phyloP scores from a whole-genome alignment of 2,113 vertebrate genomes.

The Myotis davidii region DNA sequence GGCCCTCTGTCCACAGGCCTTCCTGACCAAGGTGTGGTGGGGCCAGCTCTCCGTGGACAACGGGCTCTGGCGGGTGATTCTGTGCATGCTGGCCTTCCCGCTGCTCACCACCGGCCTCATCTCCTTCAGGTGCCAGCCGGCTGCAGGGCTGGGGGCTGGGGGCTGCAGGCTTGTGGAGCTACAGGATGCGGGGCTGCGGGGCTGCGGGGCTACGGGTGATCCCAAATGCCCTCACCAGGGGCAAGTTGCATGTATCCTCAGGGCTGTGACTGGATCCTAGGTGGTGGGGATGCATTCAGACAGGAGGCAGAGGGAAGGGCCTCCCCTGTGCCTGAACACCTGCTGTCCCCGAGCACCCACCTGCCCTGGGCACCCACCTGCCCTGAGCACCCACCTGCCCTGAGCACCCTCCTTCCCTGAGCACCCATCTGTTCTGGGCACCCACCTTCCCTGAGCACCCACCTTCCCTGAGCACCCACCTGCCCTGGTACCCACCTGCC shows the following conservation, averaged over 20 bases:
- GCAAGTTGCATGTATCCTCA: background rate
- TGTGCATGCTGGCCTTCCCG: slow-evolving; percentile 91
- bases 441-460: background rate
- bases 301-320: background rate
- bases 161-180: background rate
- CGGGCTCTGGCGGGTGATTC: slow-evolving; percentile 88
- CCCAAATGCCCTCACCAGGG: background rate
- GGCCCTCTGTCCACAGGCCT: slow-evolving; percentile 84
- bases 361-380: background rate
- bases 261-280: background rate
- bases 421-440: background rate
- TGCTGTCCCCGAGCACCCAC: background rate
- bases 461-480: too few relatives aligned
- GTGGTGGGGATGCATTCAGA: fast-evolving
- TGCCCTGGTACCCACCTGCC: too few relatives aligned
- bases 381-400: background rate
- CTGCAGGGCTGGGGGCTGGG: too few relatives aligned
- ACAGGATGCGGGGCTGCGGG: fast-evolving
- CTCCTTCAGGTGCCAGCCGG: slow-evolving; percentile 90
- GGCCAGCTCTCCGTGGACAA: slow-evolving; percentile 94
- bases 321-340: background rate
- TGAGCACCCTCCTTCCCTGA: too few relatives aligned
- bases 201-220: fast-evolving
- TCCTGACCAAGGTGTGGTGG: slow-evolving; percentile 97
- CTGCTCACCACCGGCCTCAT: slow-evolving; percentile 92